A percentile compares a stretch with the other conserved stretches of the same genome.
Conservation (phyloP, 2,888 invertebrate genomes). For the Morpho deidamia region DNA sequence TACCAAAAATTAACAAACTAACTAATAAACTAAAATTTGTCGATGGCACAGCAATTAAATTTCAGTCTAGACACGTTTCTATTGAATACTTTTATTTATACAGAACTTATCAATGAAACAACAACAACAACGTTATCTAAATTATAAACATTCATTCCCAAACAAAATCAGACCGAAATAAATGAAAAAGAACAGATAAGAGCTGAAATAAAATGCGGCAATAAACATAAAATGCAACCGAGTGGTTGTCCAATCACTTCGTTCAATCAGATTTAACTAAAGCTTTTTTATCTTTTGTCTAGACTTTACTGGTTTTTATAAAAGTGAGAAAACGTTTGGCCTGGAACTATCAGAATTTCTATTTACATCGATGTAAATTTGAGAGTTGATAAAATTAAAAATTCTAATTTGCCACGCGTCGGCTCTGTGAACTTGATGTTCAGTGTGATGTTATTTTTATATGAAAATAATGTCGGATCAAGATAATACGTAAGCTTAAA, state of each 20-base stretch:
- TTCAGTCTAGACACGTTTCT: too few relatives aligned
- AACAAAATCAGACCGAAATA: neutral
- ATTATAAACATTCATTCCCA: neutral
- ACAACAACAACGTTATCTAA: neutral
- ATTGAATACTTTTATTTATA: too few relatives aligned
- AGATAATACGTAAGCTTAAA: too few relatives aligned
- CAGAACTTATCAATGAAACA: too few relatives aligned
- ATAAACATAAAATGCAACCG: slow-evolving; percentile 15
- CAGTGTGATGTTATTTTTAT: too few relatives aligned
- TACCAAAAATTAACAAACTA: too few relatives aligned
- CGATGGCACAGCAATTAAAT: too few relatives aligned
- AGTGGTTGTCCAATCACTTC: slow-evolving; percentile 11
- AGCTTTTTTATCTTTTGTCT: slow-evolving; percentile 24
- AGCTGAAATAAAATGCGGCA: slow-evolving; percentile 14
- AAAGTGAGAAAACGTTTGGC: slow-evolving; percentile 13
- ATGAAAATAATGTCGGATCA: too few relatives aligned
- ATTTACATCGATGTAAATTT: neutral
- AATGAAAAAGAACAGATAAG: neutral
- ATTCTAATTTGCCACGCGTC: neutral
- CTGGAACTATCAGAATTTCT: slow-evolving; percentile 9
- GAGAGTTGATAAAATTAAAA: neutral
- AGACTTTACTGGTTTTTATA: slow-evolving; percentile 23
- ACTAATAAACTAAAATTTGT: too few relatives aligned
- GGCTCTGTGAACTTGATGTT: too few relatives aligned
- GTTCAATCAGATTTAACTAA: slow-evolving; percentile 21